These are phyloP conservation scores for Schmidtea mediterranea DNA, from an alignment of 1,140 invertebrate species.

Conservation along the genomic window DNA sequence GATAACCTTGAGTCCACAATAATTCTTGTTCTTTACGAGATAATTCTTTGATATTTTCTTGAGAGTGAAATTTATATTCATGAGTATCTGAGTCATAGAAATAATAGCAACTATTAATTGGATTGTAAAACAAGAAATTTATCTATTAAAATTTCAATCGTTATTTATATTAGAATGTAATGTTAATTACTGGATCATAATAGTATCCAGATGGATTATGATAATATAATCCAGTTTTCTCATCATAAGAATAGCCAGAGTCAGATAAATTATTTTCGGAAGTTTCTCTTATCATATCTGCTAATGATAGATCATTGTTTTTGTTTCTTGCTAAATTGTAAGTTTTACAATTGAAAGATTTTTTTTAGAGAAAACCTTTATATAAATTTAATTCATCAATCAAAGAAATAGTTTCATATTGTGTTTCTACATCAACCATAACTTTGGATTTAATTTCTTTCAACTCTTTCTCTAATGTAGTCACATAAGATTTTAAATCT, in stretches of 20 bases:
- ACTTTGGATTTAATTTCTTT: too few species aligned
- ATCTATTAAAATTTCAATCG: not conserved
- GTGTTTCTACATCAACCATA: too few species aligned
- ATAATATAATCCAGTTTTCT: constrained; percentile 4
- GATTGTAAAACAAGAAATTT: constrained; percentile 3
- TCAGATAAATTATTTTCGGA: not conserved
- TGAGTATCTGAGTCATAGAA: not conserved
- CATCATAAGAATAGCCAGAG: constrained; percentile 1
- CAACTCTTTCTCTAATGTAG: too few species aligned
- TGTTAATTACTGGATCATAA: constrained; percentile 3
- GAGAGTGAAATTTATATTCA: constrained; percentile 2
- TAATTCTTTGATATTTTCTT: not conserved
- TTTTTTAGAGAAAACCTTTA: too few species aligned
- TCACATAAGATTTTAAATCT: too few species aligned
- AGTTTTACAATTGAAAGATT: too few species aligned
- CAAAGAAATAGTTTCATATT: too few species aligned
- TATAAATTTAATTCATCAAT: too few species aligned
- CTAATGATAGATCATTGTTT: not conserved
- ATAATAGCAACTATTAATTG: not conserved
- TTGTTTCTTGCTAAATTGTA: not conserved
- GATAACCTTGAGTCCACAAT: too few species aligned
- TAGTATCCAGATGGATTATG: not conserved
- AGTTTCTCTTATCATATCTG: not conserved
- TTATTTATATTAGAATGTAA: not conserved
- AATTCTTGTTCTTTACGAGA: too few species aligned